Conservation (phyloP, 92 coral and sea anemone genomes). For the Meandrina meandrites region DNA sequence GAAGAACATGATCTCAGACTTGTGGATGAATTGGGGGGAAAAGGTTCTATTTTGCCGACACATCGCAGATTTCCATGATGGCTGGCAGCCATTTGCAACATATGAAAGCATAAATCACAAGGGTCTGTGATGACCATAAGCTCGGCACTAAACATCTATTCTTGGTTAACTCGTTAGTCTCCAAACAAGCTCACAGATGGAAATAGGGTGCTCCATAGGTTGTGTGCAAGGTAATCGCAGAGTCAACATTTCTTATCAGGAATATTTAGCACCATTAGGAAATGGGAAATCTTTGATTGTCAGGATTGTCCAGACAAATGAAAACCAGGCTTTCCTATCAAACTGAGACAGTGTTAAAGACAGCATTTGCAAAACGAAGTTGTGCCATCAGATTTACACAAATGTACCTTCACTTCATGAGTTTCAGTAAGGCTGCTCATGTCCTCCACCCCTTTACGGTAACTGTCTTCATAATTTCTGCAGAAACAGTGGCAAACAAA, state of each 20-base stretch:
- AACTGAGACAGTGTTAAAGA: not conserved
- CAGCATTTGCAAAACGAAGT: not conserved
- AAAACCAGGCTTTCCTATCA: not conserved
- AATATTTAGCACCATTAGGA: not conserved
- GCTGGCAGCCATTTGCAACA: no score
- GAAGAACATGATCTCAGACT: no score
- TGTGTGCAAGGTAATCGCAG: not conserved
- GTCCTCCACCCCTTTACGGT: conserved; percentile 76
- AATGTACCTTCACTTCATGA: conserved; percentile 68
- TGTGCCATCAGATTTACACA: not conserved
- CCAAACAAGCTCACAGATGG: not conserved
- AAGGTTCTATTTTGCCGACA: no score
- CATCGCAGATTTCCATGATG: no score
- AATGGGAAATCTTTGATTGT: no score
- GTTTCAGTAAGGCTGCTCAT: conserved; percentile 59
- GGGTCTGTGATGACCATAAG: no score
- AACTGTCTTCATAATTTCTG: conserved; percentile 87
- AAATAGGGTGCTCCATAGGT: not conserved
- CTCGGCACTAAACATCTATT: no score
- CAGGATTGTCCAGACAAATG: not conserved
- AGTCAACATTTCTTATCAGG: not conserved
- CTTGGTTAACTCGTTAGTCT: not conserved
- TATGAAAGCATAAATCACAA: no score
- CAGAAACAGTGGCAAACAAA: not conserved
- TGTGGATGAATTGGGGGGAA: no score